Evolutionary conservation across 1,140 invertebrate species (phyloP).

Genomic region (Zaprionus gabonicus): DNA sequence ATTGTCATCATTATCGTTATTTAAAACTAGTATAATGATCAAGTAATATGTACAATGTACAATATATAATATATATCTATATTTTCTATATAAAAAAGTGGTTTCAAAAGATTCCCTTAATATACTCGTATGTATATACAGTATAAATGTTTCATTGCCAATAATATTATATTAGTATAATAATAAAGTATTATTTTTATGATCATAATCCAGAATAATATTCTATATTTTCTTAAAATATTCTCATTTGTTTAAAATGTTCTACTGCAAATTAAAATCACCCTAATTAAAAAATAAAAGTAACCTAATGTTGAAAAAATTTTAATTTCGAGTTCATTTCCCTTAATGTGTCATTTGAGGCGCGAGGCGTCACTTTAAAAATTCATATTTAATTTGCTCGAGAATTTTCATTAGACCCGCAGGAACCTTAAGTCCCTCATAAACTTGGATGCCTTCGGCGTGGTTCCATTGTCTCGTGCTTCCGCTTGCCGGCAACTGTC

Average conservation of each 20-base stretch:
- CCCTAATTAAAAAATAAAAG: background rate
- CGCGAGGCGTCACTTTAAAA: background rate
- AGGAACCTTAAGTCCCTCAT: slow-evolving; percentile 17
- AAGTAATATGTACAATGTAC: no score
- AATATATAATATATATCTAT: no score
- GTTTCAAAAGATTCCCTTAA: no score
- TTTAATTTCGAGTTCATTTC: background rate
- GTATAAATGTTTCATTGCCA: no score
- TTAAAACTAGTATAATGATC: no score
- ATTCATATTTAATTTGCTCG: slow-evolving; percentile 19
- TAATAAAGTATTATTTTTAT: no score
- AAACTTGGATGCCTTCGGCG: slow-evolving; percentile 16
- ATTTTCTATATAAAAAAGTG: no score
- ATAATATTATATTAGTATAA: no score
- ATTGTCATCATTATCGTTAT: no score
- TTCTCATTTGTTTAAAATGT: background rate
- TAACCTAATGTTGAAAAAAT: background rate
- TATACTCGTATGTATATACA: no score
- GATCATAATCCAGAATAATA: no score
- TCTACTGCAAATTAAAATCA: background rate
- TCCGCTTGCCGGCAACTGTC: slow-evolving; percentile 25
- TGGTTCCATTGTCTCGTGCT: slow-evolving; percentile 9
- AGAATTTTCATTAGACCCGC: slow-evolving; percentile 15
- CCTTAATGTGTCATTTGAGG: background rate
- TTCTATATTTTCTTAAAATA: background rate